A percentile compares a stretch with the other conserved stretches of the same genome.
phyloP scores from a whole-genome alignment of 2,888 invertebrate genomes.

The Lapara coniferarum region DNA sequence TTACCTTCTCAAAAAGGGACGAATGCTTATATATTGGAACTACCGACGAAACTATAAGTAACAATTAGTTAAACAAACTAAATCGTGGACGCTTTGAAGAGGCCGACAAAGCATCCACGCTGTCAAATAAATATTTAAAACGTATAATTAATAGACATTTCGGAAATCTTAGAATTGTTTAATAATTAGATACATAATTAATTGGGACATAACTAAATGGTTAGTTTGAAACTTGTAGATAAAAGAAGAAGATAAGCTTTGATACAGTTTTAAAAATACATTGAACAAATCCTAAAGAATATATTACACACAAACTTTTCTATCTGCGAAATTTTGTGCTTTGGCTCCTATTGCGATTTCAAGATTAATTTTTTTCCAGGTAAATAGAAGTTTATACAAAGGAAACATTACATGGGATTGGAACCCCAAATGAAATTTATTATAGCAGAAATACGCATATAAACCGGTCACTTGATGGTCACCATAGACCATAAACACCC shows the following conservation, averaged over 20 bases:
- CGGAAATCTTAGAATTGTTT: slow-evolving; percentile 29
- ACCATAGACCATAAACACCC: too few relatives aligned
- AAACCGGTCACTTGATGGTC: too few relatives aligned
- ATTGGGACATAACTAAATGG: slow-evolving; percentile 8
- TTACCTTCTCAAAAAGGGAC: neutral
- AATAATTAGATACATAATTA: slow-evolving; percentile 23
- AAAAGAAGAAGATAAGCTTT: neutral
- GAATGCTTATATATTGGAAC: neutral
- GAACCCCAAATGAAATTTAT: too few relatives aligned
- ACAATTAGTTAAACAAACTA: slow-evolving; percentile 73
- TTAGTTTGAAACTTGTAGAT: neutral
- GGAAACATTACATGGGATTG: too few relatives aligned
- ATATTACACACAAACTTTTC: too few relatives aligned
- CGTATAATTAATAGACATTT: slow-evolving; percentile 21
- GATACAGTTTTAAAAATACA: neutral
- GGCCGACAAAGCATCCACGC: slow-evolving; percentile 58
- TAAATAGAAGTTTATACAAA: too few relatives aligned
- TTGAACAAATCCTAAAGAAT: too few relatives aligned
- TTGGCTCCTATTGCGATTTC: too few relatives aligned
- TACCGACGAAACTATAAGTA: slow-evolving; percentile 25
- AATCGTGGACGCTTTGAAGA: slow-evolving; percentile 54
- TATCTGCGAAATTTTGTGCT: neutral
- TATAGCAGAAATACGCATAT: too few relatives aligned
- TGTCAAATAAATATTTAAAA: slow-evolving; percentile 26
- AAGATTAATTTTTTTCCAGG: too few relatives aligned